Base-by-base conservation (phyloP, 2,113 vertebrate genomes). In the Salvelinus sp. region DNA sequence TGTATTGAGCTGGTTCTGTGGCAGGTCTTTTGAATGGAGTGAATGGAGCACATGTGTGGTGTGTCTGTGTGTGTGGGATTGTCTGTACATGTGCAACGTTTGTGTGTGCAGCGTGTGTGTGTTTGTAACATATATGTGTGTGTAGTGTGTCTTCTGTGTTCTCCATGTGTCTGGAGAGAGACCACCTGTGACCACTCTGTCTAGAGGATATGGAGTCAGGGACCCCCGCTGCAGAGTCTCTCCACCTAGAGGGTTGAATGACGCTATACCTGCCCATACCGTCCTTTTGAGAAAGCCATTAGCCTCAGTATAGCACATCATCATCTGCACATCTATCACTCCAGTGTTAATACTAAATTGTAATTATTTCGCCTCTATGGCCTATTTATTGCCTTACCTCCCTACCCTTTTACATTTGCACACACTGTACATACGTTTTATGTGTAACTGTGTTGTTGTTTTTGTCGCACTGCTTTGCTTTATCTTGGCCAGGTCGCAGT, bases 161-260 rank as follows among this genome's bases (percentile, higher is more conserved):
- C 57, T 54, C 73, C 72, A 27, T 69, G 66, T 74, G 50, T 54
- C 57, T n/a, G 10, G 63, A 27, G 25, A 25, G 25, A 65, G 23
- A 27, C 22, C 25, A 65, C 63, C 57, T 60, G 57, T 18, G 57
- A 28, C 20, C 22, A 13, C 22, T 20, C 63, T 13, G 22, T 65
- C n/a, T 25, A 23, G 63, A 25, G 12, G 63, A 5, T 20, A 65
- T 7, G 33, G 33, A 23, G 60, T 62, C 18, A 62, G 23, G 10
- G 63, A 60, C 20, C 20, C 13, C 57, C 5, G 20, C 57, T 22
- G 57, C 20, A 60, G 20, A 60, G 57, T 54, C 57, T 60, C 57
- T n/a, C 20, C 57, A 50, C 20, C 16, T 60, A 60, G 20, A 60
- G 5, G 3, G 20, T 13, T 60, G 57, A 60, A 60, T 20, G 57